phyloP scores from a whole-genome alignment of 2,113 vertebrate genomes.

The Mus spicilegus region DNA sequence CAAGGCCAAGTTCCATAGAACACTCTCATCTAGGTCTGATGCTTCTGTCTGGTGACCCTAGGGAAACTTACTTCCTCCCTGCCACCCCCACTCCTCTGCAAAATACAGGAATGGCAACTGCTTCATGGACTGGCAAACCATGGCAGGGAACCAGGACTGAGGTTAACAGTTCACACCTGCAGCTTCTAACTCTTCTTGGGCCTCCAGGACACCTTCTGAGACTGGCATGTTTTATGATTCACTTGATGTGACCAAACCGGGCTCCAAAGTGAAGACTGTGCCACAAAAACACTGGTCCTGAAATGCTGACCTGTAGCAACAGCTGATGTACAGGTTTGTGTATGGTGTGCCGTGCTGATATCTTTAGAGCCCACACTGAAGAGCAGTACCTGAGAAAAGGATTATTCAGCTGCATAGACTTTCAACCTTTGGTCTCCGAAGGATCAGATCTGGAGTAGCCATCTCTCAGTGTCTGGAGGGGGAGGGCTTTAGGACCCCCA shows the following conservation, averaged over 20 bases:
- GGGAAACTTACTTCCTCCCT: not conserved
- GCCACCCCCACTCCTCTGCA: not conserved
- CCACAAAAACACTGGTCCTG: not conserved
- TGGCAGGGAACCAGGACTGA: not conserved
- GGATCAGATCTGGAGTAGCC: too few relatives aligned
- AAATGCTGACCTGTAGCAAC: not conserved
- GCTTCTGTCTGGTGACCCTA: not conserved
- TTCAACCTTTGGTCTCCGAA: not conserved
- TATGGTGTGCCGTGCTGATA: not conserved
- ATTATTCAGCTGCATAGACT: accelerated
- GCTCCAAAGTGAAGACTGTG: not conserved
- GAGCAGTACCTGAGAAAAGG: not conserved
- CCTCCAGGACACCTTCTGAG: not conserved
- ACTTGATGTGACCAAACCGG: not conserved
- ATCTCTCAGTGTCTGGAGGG: not conserved
- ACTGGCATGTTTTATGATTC: not conserved
- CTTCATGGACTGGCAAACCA: not conserved
- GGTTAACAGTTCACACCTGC: not conserved
- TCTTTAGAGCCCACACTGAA: not conserved
- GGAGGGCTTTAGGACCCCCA: not conserved
- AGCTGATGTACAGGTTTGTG: not conserved
- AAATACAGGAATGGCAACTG: not conserved
- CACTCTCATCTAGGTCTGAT: not conserved
- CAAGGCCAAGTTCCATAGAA: not conserved
- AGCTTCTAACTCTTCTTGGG: not conserved